Base-by-base conservation (phyloP, 1,140 invertebrate genomes). In the Hyphantria cunea region DNA sequence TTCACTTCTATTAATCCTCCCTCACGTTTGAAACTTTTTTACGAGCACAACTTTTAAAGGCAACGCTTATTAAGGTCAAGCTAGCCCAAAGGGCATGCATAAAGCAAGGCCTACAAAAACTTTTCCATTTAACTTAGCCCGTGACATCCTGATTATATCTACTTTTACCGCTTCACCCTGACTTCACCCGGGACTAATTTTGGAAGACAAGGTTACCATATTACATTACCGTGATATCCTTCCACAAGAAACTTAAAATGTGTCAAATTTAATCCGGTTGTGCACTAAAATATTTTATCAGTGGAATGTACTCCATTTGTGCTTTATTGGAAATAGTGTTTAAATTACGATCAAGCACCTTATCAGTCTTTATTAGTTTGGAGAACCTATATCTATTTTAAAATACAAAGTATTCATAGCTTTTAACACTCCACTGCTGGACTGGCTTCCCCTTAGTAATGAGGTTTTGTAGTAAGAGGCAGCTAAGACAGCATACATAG, bases 111-210 rank as follows among this genome's bases (percentile, higher is more conserved):
- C 64, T 49, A 60, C 56, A 67, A 60, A 71, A 84, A 84, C 78
- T 84, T 84, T 84, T 74, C 70, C 77, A 81, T 84, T 81, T 81
- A 84, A 81, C 76, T 81, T 74, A 31, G 58, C 48, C 48, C 70
- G 66, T 78, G 75, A 69, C 59, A 68, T 60, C 54, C 54, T 70
- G 72, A 75, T 78, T 71, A 78, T 65, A 68, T 61, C 62, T 64
- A 59, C 65, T 63, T 49, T 51, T 51, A 51, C 56, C 37, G 39
- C 17, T 25, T 45, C 9, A 12, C 11, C 56, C 48, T 60, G 56
- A 42, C 56, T 60, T 44, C 56, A 14, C 56, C 42, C 31, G 56
- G 56, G 56, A 60, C 11, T 34, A 60, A 50, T 60, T 60, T 58
- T 58, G 45, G 45, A 32, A 34, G 34, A 49, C 45, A 41, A 49